phyloP scores from a whole-genome alignment of 2,797 vertebrate species.

The Sebastolobus altivelis region DNA sequence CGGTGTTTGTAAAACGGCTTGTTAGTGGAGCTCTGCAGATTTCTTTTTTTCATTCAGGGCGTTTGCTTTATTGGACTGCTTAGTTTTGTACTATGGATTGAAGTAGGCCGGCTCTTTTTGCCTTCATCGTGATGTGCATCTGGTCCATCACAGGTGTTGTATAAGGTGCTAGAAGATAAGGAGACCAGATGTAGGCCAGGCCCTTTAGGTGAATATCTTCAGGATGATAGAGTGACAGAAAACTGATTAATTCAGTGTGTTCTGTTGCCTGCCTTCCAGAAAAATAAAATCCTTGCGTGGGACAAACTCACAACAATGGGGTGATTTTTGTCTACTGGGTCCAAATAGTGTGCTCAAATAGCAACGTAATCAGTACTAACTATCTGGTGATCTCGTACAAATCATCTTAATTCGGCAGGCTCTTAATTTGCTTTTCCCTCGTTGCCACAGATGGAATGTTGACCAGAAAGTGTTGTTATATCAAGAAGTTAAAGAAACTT shows the following conservation, averaged over 20 bases:
- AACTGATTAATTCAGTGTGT: slow-evolving; percentile 1
- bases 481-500: slow-evolving; percentile 46
- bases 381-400: background rate
- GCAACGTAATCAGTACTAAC: background rate
- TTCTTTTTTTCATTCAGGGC: background rate
- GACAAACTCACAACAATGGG: background rate
- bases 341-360: background rate
- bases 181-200: slow-evolving; percentile 54
- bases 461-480: slow-evolving; percentile 27
- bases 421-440: slow-evolving; percentile 40
- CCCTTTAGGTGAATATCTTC: slow-evolving; percentile 45
- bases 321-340: background rate
- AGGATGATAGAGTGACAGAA: slow-evolving; percentile 29
- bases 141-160: slow-evolving; percentile 45
- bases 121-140: slow-evolving; percentile 53
- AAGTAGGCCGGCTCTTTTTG: background rate
- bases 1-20: background rate
- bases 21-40: background rate
- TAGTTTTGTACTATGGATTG: background rate
- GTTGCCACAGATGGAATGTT: slow-evolving; percentile 37
- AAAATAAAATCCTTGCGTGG: background rate
- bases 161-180: slow-evolving; percentile 53
- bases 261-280: background rate
- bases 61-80: background rate
- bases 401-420: background rate